Conservation (phyloP, 2,888 invertebrate genomes). For the Eupithecia dodoneata region DNA sequence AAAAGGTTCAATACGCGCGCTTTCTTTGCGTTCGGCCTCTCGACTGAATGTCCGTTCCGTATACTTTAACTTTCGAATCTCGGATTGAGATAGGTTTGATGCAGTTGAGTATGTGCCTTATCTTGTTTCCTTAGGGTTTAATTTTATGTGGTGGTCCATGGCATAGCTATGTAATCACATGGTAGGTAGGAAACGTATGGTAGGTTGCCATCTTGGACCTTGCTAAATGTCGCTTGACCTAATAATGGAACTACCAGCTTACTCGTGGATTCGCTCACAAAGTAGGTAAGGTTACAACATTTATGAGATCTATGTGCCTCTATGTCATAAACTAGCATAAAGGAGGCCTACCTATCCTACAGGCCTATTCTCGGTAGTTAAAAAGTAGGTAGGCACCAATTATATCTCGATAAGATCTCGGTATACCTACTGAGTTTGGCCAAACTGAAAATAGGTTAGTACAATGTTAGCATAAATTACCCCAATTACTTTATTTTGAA, state of each 20-base stretch:
- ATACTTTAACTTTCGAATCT: constrained; percentile 39
- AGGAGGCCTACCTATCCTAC: no score
- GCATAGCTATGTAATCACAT: constrained; percentile 13
- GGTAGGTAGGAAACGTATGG: constrained; percentile 10
- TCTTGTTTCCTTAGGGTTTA: background rate
- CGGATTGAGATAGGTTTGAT: constrained; percentile 8
- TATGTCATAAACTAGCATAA: no score
- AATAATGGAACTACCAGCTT: background rate
- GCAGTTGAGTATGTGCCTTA: constrained; percentile 28
- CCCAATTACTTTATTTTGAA: no score
- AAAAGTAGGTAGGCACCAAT: no score
- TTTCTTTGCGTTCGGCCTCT: constrained; percentile 7
- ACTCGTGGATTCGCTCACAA: background rate
- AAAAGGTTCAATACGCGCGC: constrained; percentile 38
- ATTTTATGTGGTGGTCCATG: background rate
- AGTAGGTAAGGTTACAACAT: background rate
- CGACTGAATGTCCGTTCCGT: constrained; percentile 15
- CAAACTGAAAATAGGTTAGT: no score
- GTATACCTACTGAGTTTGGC: no score
- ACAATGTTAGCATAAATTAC: no score
- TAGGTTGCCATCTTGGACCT: constrained; percentile 15
- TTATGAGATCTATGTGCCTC: background rate
- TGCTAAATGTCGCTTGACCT: constrained; percentile 15
- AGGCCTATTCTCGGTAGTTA: no score
- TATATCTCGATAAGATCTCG: no score